Evolutionary conservation across 1,140 invertebrate genomes (phyloP).

Genomic region (Eurosta solidaginis): DNA sequence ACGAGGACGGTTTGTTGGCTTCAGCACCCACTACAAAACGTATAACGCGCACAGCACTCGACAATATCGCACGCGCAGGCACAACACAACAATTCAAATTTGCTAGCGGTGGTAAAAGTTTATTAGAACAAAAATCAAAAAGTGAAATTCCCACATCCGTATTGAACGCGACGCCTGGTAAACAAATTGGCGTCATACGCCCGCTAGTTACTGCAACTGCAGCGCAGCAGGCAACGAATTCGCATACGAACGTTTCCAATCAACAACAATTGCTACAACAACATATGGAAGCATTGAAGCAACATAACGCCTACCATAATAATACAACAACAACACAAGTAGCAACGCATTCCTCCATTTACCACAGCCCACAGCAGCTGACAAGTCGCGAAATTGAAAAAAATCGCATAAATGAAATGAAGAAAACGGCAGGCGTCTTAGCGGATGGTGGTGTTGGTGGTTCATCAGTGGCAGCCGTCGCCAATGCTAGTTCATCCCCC

Average conservation of each 20-base stretch:
- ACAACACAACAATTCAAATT: constrained; percentile 69
- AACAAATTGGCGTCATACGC: constrained; percentile 54
- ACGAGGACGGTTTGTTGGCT: constrained; percentile 41
- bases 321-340: background rate
- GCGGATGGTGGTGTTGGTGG: constrained; percentile 47
- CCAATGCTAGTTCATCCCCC: background rate
- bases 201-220: constrained; percentile 42
- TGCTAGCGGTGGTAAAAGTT: constrained; percentile 52
- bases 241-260: background rate
- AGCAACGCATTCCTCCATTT: constrained; percentile 31
- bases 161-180: constrained; percentile 33
- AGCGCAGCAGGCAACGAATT: constrained; percentile 27
- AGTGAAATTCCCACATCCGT: constrained; percentile 22
- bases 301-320: background rate
- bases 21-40: constrained; percentile 47
- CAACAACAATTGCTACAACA: constrained; percentile 33
- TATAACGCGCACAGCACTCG: constrained; percentile 66
- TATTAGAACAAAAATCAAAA: constrained; percentile 3
- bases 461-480: constrained; percentile 35
- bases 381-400: constrained; percentile 72
- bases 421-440: constrained; percentile 55
- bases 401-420: constrained; percentile 72
- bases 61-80: constrained; percentile 72
- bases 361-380: constrained; percentile 56
- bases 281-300: constrained; percentile 33